Base-by-base conservation (phyloP, 2,888 invertebrate genomes). In the Ochropleura plecta region DNA sequence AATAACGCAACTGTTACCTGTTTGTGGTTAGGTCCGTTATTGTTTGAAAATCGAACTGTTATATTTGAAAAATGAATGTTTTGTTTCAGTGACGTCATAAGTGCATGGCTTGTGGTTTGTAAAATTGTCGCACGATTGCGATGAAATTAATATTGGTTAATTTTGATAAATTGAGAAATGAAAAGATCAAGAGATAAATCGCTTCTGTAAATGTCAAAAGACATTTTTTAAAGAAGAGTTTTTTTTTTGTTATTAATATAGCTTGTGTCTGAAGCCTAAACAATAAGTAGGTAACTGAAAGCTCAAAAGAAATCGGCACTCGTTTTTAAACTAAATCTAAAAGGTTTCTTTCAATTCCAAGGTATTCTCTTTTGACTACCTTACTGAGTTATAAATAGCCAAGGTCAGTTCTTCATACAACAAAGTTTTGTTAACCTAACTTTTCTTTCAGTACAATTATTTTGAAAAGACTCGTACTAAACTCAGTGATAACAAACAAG, bases 1-100 rank as follows among this genome's bases (percentile, higher is more conserved):
- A 78, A 67, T 81, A 69, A 73, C 64, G 76, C 74, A 84, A 84
- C 53, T n/a, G 70, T 71, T 79, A 79, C 74, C 68, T 42, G 60
- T 51, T 20, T 79, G 84, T 51, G 76, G 79, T 84, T 79, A 74
- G 40, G 66, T 18, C 68, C 64, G 70, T 72, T 73, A 71, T 70
- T 73, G 70, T 83, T 83, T 71, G 68, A 70, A 70, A 68, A 69
- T 78, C 16, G 57, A 75, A 79, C 65, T 79, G n/a, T 49, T 40
- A n/a, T 30, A 30, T 70, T 70, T n/a, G 53, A 71, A 55, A 49
- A 70, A 70, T 64, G 14, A 60, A 70, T 18, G 53, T 44, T 30
- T n/a, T n/a, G 57, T 49, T 74, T 51, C 12, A 9, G 49, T 60
- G 60, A 64, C 55, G 55, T 79, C 60, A 62, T 60, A 3, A n/a